Evolutionary conservation across 2,113 vertebrate species (phyloP).

Genomic region (Phrynosoma blainvillii): DNA sequence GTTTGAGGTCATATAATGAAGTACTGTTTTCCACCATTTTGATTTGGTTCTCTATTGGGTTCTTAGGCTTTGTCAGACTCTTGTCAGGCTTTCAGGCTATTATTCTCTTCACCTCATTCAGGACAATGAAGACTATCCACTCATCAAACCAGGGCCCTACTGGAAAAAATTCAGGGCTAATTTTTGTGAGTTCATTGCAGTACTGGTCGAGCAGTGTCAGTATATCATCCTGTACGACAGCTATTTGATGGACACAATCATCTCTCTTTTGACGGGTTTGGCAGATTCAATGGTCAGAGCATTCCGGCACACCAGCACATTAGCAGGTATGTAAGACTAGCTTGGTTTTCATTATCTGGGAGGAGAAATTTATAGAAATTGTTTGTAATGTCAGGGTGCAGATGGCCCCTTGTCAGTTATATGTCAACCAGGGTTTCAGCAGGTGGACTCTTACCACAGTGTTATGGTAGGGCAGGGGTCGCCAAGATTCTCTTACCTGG

Average conservation of each 20-base stretch:
- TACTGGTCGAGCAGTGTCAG: slow-evolving; percentile 87
- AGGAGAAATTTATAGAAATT: background rate
- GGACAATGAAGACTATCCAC: slow-evolving; percentile 87
- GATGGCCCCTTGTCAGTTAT: background rate
- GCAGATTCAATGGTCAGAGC: slow-evolving; percentile 86
- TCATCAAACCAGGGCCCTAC: slow-evolving; percentile 83
- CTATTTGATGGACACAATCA: slow-evolving; percentile 86
- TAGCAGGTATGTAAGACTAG: slow-evolving; percentile 81
- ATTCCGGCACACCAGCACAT: slow-evolving; percentile 92
- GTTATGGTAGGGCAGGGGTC: background rate
- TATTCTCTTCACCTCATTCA: slow-evolving; percentile 45
- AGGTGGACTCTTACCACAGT: background rate
- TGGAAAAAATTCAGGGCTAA: slow-evolving; percentile 89
- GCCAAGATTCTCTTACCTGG: too few species aligned
- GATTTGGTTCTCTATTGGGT: background rate
- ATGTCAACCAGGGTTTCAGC: background rate
- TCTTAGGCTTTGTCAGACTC: background rate
- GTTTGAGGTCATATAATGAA: background rate
- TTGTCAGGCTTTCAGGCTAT: background rate
- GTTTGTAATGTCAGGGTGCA: background rate
- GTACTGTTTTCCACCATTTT: background rate
- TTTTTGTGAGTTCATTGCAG: slow-evolving; percentile 89
- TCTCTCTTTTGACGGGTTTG: slow-evolving; percentile 87
- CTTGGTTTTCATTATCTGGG: background rate
- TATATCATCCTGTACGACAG: slow-evolving; percentile 84